phyloP scores from a whole-genome alignment of 2,888 invertebrate species.

The Neoaliturus tenellus region DNA sequence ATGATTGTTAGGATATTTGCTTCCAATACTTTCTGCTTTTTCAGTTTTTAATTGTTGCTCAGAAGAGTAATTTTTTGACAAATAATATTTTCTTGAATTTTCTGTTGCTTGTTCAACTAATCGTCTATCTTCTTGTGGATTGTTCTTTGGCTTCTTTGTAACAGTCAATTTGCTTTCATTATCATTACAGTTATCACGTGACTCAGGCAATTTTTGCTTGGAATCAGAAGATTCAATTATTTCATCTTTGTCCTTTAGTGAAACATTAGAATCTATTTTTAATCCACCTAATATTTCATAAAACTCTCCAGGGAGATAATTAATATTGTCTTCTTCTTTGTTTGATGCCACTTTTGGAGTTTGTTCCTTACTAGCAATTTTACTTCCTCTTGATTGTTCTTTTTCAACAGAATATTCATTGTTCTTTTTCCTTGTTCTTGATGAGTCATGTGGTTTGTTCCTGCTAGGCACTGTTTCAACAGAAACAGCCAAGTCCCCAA shows the following conservation, averaged over 20 bases:
- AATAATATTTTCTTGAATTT: background rate
- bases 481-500: background rate
- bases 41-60: background rate
- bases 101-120: slow-evolving; percentile 18
- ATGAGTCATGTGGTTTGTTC: background rate
- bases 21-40: background rate
- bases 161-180: background rate
- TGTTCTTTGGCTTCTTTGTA: background rate
- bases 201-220: background rate
- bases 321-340: background rate
- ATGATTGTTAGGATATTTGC: background rate
- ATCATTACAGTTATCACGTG: background rate
- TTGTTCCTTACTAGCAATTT: background rate
- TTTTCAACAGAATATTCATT: background rate
- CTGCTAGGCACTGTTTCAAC: background rate
- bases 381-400: background rate
- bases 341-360: background rate
- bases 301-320: slow-evolving; percentile 37
- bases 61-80: background rate
- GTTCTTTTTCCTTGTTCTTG: background rate
- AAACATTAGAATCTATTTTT: background rate
- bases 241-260: slow-evolving; percentile 6
- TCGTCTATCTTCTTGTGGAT: background rate
- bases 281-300: slow-evolving; percentile 10
- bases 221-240: background rate